Conservation (phyloP, 2,113 vertebrate genomes). For the Archocentrus centrarchus region DNA sequence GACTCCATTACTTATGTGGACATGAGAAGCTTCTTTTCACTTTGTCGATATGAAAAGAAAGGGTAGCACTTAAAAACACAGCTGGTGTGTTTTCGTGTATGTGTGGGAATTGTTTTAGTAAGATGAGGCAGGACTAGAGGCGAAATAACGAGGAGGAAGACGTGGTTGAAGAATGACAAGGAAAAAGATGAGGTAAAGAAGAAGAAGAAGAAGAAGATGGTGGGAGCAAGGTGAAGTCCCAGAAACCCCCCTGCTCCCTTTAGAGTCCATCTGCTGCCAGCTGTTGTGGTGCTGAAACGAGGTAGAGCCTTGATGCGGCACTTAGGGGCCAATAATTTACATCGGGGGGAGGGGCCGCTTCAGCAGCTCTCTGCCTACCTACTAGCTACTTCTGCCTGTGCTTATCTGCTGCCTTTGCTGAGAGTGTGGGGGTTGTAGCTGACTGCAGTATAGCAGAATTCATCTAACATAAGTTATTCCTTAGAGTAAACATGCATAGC, state of each 20-base stretch:
- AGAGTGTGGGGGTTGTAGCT: background rate
- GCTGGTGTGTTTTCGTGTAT: conserved; percentile 17
- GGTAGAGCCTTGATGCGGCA: conserved; percentile 52
- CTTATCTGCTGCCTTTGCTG: conserved; percentile 1
- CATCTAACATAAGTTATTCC: conserved; percentile 19
- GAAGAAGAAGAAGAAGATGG: conserved; percentile 33
- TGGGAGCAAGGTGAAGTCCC: conserved; percentile 66
- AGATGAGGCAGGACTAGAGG: background rate
- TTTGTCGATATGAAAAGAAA: conserved; percentile 42
- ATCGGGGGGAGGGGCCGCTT: conserved; percentile 20
- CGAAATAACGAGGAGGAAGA: conserved; percentile 1
- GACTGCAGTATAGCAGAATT: conserved; percentile 9
- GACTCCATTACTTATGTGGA: conserved; percentile 50
- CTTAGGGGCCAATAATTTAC: conserved; percentile 38
- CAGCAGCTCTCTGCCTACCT: background rate
- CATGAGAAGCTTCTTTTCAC: conserved; percentile 24
- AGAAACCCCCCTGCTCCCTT: conserved; percentile 35
- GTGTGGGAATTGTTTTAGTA: conserved; percentile 30
- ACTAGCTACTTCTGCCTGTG: background rate
- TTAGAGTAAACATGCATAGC: conserved; percentile 3
- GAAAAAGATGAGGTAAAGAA: conserved; percentile 22
- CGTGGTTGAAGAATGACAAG: background rate
- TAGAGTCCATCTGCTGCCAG: conserved; percentile 72
- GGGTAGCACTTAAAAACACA: conserved; percentile 27
- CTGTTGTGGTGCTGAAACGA: conserved; percentile 49